phyloP scores from a whole-genome alignment of 2,113 vertebrate genomes.

The Columba livia region DNA sequence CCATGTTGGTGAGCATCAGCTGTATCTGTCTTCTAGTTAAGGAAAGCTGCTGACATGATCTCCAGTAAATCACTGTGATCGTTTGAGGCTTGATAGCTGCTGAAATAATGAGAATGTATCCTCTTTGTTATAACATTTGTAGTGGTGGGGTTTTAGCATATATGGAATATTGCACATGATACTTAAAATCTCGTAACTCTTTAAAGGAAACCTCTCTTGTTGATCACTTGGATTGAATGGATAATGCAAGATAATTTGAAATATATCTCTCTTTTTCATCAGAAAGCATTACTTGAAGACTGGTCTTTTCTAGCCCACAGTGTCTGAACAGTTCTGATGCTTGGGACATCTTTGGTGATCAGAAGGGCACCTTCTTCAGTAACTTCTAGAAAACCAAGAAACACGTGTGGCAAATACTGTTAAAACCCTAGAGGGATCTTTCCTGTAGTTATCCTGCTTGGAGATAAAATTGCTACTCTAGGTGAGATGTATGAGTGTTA shows the following conservation, averaged over 20 bases:
- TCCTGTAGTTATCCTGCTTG: not conserved
- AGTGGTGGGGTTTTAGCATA: not conserved
- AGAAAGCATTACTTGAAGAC: not conserved
- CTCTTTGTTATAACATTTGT: not conserved
- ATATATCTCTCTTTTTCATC: not conserved
- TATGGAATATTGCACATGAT: not conserved
- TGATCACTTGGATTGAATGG: not conserved
- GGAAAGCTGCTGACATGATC: not conserved
- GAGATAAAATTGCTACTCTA: not conserved
- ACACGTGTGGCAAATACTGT: not conserved
- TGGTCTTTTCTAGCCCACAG: not conserved
- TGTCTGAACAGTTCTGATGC: not conserved
- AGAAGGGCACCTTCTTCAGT: not conserved
- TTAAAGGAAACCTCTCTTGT: not conserved
- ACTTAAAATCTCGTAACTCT: not conserved
- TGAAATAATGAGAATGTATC: not conserved
- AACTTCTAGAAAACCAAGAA: not conserved
- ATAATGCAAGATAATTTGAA: not conserved
- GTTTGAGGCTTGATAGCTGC: not conserved
- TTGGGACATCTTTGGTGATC: not conserved
- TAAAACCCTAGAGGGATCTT: not conserved
- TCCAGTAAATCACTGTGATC: constrained; percentile 8
- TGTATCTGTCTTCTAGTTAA: not conserved
- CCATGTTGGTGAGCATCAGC: not conserved
- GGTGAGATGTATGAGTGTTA: not conserved